These are phyloP conservation scores for Coluber constrictor DNA, from an alignment of 2,797 vertebrate species.

Conservation along the genomic window DNA sequence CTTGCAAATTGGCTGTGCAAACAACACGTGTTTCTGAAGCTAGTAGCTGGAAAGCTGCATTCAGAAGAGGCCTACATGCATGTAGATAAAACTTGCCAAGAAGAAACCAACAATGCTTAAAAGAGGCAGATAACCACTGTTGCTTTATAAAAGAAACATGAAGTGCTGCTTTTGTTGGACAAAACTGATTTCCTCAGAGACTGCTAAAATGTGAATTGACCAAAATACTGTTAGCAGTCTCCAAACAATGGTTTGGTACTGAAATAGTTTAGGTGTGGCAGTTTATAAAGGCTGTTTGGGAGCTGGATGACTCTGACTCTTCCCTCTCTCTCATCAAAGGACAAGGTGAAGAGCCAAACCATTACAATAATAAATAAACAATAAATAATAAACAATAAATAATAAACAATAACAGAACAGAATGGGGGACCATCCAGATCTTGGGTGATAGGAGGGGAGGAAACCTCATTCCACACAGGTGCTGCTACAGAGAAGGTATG, in stretches of 20 bases:
- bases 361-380: neutral
- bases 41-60: neutral
- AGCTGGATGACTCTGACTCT: neutral
- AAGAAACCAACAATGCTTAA: neutral
- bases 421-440: neutral
- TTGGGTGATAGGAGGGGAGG: neutral
- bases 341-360: neutral
- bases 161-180: neutral
- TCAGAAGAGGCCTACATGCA: neutral
- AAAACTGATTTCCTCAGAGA: neutral
- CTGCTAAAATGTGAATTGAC: neutral
- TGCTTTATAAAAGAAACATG: neutral
- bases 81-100: neutral
- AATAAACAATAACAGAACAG: neutral
- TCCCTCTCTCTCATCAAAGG: neutral
- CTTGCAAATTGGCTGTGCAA: neutral
- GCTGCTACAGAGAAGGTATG: neutral
- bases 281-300: neutral
- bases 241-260: neutral
- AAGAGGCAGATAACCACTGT: neutral
- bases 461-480: neutral
- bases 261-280: neutral
- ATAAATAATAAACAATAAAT: neutral
- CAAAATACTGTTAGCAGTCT: neutral
- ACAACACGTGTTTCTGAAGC: neutral